Evolutionary conservation across 1,140 invertebrate species (phyloP), one percentile per base, ranked within the genome.

Genomic region (Caenorhabditis brenneri): DNA sequence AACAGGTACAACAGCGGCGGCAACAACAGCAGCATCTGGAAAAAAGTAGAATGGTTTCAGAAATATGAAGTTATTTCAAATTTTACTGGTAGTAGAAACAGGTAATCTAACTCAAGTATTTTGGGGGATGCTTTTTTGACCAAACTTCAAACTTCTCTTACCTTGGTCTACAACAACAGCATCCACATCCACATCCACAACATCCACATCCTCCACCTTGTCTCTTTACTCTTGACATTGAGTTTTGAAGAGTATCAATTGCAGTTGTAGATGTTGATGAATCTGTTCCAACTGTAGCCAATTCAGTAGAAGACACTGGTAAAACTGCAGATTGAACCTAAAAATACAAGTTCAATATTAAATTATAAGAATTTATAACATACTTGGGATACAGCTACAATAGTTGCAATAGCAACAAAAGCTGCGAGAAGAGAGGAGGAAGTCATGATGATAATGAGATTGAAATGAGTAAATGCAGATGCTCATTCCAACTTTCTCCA

Each of bases 21-120:
- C 82, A 83, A 27, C 82, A 83, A 29, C 82, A 83, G 65, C 82
- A 83, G 42, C 82, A 83, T 83, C 82, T 58, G 46, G 29, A 60
- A 42, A 55, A 10, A 24, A 27, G 10, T 10, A 55, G 15, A 24
- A n/a, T 46, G n/a, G n/a, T n/a, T n/a, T n/a, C n/a, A n/a, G n/a
- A n/a, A n/a, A n/a, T n/a, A n/a, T n/a, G n/a, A n/a, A n/a, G n/a
- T n/a, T n/a, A n/a, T n/a, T n/a, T n/a, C n/a, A n/a, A n/a, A n/a
- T n/a, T n/a, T n/a, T n/a, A n/a, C n/a, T n/a, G n/a, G n/a, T n/a
- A n/a, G n/a, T n/a, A n/a, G n/a, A n/a, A n/a, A n/a, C n/a, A n/a
- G n/a, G n/a, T n/a, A n/a, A n/a, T n/a, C n/a, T n/a, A n/a, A n/a
- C n/a, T n/a, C n/a, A n/a, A n/a, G n/a, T n/a, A n/a, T n/a, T n/a